Evolutionary conservation across 2,888 invertebrate species (phyloP).

Genomic region (Drosophila paranaensis): DNA sequence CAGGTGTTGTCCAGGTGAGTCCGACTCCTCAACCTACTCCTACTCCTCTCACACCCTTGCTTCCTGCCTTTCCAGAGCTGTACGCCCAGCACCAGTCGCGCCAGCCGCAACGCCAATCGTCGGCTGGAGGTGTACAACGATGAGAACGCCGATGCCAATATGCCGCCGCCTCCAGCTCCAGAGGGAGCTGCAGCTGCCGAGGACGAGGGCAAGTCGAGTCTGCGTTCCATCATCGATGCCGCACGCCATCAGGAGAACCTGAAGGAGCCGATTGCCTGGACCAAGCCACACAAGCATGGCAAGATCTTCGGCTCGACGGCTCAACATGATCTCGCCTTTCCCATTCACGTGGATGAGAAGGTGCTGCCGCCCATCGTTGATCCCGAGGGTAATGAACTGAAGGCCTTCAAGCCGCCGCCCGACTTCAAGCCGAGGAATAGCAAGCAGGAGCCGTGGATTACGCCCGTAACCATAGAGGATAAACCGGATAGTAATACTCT

Average conservation of each 20-base stretch:
- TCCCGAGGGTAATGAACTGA: slow-evolving; percentile 54
- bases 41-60: not conserved
- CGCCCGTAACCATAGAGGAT: slow-evolving; percentile 80
- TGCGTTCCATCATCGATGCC: slow-evolving; percentile 86
- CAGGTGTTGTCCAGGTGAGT: slow-evolving; percentile 80
- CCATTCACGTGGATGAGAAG: slow-evolving; percentile 81
- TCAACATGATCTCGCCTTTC: slow-evolving; percentile 72
- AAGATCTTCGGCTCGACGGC: slow-evolving; percentile 65
- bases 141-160: slow-evolving; percentile 74
- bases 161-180: slow-evolving; percentile 49
- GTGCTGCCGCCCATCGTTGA: slow-evolving; percentile 50
- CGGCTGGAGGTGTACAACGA: slow-evolving; percentile 77
- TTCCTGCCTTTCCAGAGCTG: slow-evolving; percentile 39
- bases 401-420: slow-evolving; percentile 67
- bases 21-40: too few species aligned
- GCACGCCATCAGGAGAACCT: slow-evolving; percentile 89
- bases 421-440: slow-evolving; percentile 74
- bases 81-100: slow-evolving; percentile 52
- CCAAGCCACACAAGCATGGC: slow-evolving; percentile 79
- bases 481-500: slow-evolving; percentile 59
- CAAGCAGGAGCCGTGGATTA: slow-evolving; percentile 76
- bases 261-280: slow-evolving; percentile 90
- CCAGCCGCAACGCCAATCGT: slow-evolving; percentile 47
- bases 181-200: slow-evolving; percentile 2
- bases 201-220: slow-evolving; percentile 61